phyloP scores from a whole-genome alignment of 2,888 invertebrate species.

The Dermolepida albohirtum region DNA sequence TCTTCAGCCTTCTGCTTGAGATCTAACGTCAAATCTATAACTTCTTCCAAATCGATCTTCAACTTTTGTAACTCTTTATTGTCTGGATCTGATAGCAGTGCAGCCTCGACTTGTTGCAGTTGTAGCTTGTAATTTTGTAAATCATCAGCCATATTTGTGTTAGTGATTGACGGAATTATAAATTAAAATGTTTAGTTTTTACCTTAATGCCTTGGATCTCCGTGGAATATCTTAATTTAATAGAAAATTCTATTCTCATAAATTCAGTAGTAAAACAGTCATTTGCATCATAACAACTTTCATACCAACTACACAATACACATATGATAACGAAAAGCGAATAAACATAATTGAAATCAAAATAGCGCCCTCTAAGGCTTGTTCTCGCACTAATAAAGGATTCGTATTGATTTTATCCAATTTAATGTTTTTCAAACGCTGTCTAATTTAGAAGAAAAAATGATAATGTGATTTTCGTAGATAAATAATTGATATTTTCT shows the following conservation, averaged over 20 bases:
- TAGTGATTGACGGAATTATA: slow-evolving; percentile 44
- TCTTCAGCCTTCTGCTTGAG: slow-evolving; percentile 86
- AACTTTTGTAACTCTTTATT: slow-evolving; percentile 95
- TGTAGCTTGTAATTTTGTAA: slow-evolving; percentile 91
- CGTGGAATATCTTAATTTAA: slow-evolving; percentile 9
- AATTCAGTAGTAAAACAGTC: not conserved
- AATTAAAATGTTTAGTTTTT: slow-evolving; percentile 41
- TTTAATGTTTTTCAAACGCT: too few species aligned
- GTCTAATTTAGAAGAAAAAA: too few species aligned
- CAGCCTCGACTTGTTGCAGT: slow-evolving; percentile 96
- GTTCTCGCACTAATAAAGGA: too few species aligned
- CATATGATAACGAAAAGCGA: too few species aligned
- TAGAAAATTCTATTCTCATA: not conserved
- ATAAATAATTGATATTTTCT: too few species aligned
- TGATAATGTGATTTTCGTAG: too few species aligned
- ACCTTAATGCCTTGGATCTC: slow-evolving; percentile 35
- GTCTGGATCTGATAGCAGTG: slow-evolving; percentile 89
- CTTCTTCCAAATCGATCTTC: slow-evolving; percentile 94
- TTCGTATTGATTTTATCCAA: too few species aligned
- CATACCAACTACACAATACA: too few species aligned
- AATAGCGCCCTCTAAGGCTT: too few species aligned
- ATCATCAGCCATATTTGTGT: slow-evolving; percentile 79
- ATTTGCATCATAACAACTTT: too few species aligned
- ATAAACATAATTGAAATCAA: too few species aligned
- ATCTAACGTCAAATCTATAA: slow-evolving; percentile 91